Percentiles rank a stretch among this genome's conserved stretches.
phyloP scores from a whole-genome alignment of 2,113 vertebrate species.

The Eidolon helvum region DNA sequence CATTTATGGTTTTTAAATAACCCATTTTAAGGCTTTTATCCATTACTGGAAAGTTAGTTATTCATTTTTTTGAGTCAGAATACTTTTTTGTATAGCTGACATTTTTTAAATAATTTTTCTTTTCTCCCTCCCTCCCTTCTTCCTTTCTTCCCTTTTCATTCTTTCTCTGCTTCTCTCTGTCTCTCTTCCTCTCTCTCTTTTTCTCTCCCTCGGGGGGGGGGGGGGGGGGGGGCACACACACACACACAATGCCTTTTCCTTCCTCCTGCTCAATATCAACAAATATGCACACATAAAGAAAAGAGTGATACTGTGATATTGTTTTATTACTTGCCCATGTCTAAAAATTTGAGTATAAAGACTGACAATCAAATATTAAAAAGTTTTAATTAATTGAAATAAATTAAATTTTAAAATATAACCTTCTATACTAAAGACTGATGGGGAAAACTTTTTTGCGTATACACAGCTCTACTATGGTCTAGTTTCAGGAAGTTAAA shows the following conservation, averaged over 20 bases:
- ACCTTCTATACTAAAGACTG: background rate
- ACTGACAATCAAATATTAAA: background rate
- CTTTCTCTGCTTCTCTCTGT: background rate
- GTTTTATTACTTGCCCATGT: background rate
- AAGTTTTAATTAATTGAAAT: background rate
- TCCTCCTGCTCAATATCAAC: background rate
- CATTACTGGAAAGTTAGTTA: background rate
- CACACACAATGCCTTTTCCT: background rate
- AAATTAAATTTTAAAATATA: background rate
- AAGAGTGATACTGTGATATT: fast-evolving
- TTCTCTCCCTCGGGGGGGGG: background rate
- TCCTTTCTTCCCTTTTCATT: background rate
- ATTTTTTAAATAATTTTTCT: background rate
- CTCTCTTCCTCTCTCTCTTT: background rate
- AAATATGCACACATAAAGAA: background rate
- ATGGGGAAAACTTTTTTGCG: background rate
- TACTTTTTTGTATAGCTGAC: background rate
- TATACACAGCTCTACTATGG: background rate
- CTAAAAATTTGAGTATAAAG: background rate
- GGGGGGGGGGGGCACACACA: no score
- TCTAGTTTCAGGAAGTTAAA: constrained; percentile 43
- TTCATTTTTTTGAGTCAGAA: background rate
- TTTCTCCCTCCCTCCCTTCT: fast-evolving
- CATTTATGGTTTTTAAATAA: constrained; percentile 4
- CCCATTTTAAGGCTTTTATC: background rate